Base-by-base conservation (phyloP, 2,113 vertebrate species). In the Phasianus colchicus region DNA sequence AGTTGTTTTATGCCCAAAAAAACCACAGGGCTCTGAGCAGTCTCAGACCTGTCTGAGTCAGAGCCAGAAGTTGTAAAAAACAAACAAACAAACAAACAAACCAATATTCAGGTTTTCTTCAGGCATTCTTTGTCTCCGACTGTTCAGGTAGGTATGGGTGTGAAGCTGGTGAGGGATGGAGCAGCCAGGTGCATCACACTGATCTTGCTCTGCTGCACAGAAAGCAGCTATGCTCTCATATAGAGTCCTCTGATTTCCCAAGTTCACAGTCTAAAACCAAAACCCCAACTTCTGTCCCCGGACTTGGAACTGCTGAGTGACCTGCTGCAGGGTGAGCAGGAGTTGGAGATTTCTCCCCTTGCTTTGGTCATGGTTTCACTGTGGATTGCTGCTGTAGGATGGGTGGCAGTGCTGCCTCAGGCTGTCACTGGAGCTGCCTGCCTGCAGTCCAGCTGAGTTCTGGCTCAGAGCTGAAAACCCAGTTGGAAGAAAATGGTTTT, bases 391-490 rank as follows among this genome's bases (percentile, higher is more conserved):
- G 47, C 47, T 36, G 45, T 36, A 27, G 12, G 25, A 71, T n/a
- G 69, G 17, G 47, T 14, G 25, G 69, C 42, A 32, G 42, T 21
- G 6, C 42, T 45, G 65, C 30, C 20, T n/a, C 42, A 10, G 65
- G 30, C 42, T 14, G 64, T 19, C 29, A 27, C 40, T 7, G 8
- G 64, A 42, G 17, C 40, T 43, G 45, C 75, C 57, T 69, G 75
- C 58, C 8, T 0, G 0, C 10, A 6, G 36, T n/a, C 29, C 1
- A 8, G 34, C 75, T 64, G 71, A 50, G 42, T 45, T 48, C 25
- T 48, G 57, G 30, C 72, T 83, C 61, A 4, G 34, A 52, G 38
- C 76, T 63, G 57, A 13, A 75, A 75, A 42, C 19, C 1, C 0
- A 1, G 42, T 38, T 75, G 66, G 63, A 40, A 76, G 47, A n/a